Evolutionary conservation across 1,140 invertebrate genomes (phyloP), one percentile per base, ranked within the genome.

Genomic region (Armadillidium nasatum): DNA sequence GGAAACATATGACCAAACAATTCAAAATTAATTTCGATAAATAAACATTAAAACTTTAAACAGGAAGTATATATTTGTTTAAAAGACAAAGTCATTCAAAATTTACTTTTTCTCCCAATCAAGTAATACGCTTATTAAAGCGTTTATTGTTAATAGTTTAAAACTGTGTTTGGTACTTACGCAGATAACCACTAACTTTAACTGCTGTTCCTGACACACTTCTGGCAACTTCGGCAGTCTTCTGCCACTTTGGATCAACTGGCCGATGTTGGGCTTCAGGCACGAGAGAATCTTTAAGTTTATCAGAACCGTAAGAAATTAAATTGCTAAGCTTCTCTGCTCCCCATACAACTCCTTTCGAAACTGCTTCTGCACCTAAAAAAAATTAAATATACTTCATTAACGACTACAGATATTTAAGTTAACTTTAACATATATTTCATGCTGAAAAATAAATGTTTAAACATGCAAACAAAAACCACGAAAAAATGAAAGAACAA

Each of bases 241-340:
- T 87, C 76, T 87, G 85, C 15, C 90, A 84, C 0, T 85, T 84
- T 23, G 84, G 82, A 23, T 84, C 82, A 46, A 87, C 83, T 19
- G 87, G 83, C 6, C 84, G 81, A 7, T 86, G 84, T 76, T 84
- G 79, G 44, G 83, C 81, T 10, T 86, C 85, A 15, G 88, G 86
- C 1, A 82, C 82, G 66, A 91, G 84, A 78, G 86, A 87, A 0
- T 87, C 85, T 21, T 89, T 87, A 7, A 92, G 80, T 80, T 88
- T 89, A 0, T 87, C 87, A 4, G 90, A 90, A 7, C 88, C 87
- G 73, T 84, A 85, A 71, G 88, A 87, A 76, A 92, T 85, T 10
- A 89, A 84, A 43, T 88, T 84, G 13, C 89, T 87, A 0, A 88
- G 87, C 81, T 90, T 89, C 81, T 89, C 86, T 7, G 90, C 90